A percentile compares a stretch with the other conserved stretches of the same genome.
Evolutionary conservation across 2,888 invertebrate species (phyloP).

Genomic region (Pseudococcus viburni): DNA sequence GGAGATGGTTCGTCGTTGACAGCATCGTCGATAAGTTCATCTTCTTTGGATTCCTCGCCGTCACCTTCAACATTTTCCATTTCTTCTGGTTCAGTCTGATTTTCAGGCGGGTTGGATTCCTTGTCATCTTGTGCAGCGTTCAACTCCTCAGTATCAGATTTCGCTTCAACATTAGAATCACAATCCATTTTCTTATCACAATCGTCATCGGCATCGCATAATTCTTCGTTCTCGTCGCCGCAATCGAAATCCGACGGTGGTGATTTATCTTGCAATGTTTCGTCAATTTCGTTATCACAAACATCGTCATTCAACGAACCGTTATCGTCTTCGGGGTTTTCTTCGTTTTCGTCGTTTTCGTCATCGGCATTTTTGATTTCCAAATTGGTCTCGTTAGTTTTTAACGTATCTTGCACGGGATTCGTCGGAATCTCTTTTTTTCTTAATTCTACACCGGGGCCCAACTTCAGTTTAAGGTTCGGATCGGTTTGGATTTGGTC

Average conservation of each 20-base stretch:
- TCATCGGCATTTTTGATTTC: slow-evolving; percentile 13
- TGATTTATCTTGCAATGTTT: background rate
- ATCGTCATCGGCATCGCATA: slow-evolving; percentile 29
- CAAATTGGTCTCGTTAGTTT: background rate
- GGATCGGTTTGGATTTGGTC: slow-evolving; percentile 18
- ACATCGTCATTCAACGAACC: slow-evolving; percentile 9
- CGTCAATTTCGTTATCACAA: background rate
- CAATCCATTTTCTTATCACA: slow-evolving; percentile 59
- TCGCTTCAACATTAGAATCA: slow-evolving; percentile 24
- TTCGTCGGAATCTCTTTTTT: background rate
- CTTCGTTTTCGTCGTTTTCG: slow-evolving; percentile 36
- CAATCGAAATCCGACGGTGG: background rate
- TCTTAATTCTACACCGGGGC: slow-evolving; percentile 15
- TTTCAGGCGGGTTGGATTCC: background rate
- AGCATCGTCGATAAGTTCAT: background rate
- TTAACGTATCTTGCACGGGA: background rate
- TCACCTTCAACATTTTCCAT: background rate
- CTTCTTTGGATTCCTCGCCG: background rate
- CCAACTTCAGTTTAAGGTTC: background rate
- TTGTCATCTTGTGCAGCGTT: background rate
- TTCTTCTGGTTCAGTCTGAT: background rate
- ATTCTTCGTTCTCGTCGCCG: background rate
- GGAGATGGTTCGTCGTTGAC: background rate
- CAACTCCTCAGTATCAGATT: slow-evolving; percentile 33
- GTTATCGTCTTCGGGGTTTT: slow-evolving; percentile 20